These are phyloP conservation scores for Patiria pectinifera DNA, from an alignment of 53 echinoderm and acorn worm species.

Conservation along the genomic window DNA sequence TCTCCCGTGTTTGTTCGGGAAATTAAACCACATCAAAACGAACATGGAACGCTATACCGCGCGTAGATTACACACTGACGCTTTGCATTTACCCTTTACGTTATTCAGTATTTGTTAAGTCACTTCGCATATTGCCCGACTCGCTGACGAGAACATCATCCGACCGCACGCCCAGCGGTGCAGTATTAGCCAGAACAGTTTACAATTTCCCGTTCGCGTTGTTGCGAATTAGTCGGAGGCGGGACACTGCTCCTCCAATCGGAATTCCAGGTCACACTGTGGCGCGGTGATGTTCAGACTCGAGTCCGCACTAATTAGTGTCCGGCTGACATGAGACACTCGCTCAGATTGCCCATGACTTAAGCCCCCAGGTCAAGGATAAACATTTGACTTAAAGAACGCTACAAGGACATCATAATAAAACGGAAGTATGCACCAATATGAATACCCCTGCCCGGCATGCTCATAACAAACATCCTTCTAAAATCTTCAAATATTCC, in stretches of 20 bases:
- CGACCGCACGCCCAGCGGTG: slow-evolving; percentile 12
- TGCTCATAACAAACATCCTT: too few species aligned
- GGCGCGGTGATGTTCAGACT: neutral
- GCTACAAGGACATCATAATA: too few species aligned
- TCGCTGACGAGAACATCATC: slow-evolving; percentile 18
- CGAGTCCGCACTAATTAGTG: slow-evolving; percentile 16
- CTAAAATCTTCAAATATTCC: too few species aligned
- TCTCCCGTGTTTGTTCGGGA: neutral
- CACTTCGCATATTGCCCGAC: neutral
- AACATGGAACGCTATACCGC: neutral
- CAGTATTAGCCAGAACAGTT: slow-evolving; percentile 23
- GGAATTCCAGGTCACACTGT: slow-evolving; percentile 30
- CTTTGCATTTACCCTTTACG: neutral
- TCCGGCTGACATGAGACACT: slow-evolving; percentile 28
- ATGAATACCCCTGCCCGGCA: too few species aligned
- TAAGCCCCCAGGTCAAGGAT: neutral
- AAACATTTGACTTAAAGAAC: too few species aligned
- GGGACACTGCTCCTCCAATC: neutral
- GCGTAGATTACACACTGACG: neutral
- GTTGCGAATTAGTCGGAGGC: slow-evolving; percentile 28
- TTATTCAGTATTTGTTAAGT: neutral
- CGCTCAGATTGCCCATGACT: neutral
- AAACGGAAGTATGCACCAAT: too few species aligned
- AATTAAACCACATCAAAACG: neutral
- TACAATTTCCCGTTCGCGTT: slow-evolving; percentile 49